Base-by-base conservation (phyloP, 1,140 invertebrate species). In the Coboldia fuscipes region DNA sequence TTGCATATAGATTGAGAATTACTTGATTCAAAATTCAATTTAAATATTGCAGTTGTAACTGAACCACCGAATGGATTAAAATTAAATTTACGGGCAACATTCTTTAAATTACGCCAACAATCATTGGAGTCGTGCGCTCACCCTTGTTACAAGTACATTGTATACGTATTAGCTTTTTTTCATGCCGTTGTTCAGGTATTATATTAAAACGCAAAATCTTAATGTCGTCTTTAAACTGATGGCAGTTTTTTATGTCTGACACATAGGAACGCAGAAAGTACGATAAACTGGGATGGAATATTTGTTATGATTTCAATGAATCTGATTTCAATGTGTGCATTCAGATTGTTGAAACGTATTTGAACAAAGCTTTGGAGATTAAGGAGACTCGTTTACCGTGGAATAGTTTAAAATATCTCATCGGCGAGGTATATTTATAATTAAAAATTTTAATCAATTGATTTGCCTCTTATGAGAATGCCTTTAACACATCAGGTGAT, bases 241-340 rank as follows among this genome's bases (percentile, higher is more conserved):
- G n/a, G n/a, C 8, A 39, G 30, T 36, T 27, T 23, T 27, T 36
- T 33, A 30, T 38, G 33, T 26, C 42, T 41, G 7, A 24, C n/a
- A 52, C 42, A 7, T 46, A 82, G 68, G 85, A 90, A 53, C 67
- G 85, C 29, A 67, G 81, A 43, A 89, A 86, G 53, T 92, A 89
- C 48, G 80, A 78, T 43, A 90, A 90, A 59, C 79, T 89, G 35
- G 85, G 85, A 2, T 90, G 85, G 85, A 93, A 92, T 47, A 82
- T 90, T 37, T 66, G 65, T 27, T 92, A 90, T 48, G 84, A 92
- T 59, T 92, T 90, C 51, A 88, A 83, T 47, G 82, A 89, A 56
- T 80, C 80, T 0, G 86, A 93, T 60, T 90, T 89, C 48, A 69
- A 72, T 36, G 81, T 89, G 12, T 85, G 80, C 50, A 68, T 75